Percentiles rank a stretch among this genome's conserved stretches.
These are phyloP conservation scores for Meandrusa payeni DNA, from an alignment of 2,888 invertebrate genomes.

Conservation along the genomic window DNA sequence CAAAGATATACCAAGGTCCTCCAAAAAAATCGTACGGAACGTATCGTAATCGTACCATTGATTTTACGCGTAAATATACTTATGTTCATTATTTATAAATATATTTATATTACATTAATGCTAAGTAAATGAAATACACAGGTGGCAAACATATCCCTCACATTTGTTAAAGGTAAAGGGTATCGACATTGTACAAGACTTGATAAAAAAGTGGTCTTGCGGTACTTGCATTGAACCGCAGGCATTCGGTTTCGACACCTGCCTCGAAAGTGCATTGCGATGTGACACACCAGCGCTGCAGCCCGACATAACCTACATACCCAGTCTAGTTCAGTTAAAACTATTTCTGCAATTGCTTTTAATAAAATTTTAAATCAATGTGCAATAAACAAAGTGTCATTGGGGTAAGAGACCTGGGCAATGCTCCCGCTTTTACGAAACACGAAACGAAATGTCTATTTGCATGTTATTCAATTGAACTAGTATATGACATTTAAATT, in stretches of 20 bases:
- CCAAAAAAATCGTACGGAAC: too few species aligned
- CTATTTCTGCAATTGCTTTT: background rate
- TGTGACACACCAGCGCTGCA: slow-evolving; percentile 36
- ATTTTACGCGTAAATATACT: too few species aligned
- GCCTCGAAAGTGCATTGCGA: slow-evolving; percentile 43
- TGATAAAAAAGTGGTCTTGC: slow-evolving; percentile 32
- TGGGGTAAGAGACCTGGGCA: background rate
- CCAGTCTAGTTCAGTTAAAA: slow-evolving; percentile 7
- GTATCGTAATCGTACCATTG: too few species aligned
- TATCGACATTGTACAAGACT: background rate
- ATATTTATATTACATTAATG: too few species aligned
- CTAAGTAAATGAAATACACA: too few species aligned
- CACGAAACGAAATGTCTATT: too few species aligned
- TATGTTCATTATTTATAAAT: too few species aligned
- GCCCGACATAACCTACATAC: slow-evolving; percentile 18
- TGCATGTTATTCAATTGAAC: too few species aligned
- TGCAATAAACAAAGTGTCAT: slow-evolving; percentile 1
- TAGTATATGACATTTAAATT: too few species aligned
- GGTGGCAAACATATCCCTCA: background rate
- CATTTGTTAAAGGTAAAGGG: slow-evolving; percentile 10
- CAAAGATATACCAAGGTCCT: too few species aligned
- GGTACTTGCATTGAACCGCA: slow-evolving; percentile 38
- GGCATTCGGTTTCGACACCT: slow-evolving; percentile 44
- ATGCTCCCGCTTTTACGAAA: too few species aligned
- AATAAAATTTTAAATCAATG: slow-evolving; percentile 1